phyloP scores from a whole-genome alignment of 2,113 vertebrate genomes.

The Lophotis ruficrista region DNA sequence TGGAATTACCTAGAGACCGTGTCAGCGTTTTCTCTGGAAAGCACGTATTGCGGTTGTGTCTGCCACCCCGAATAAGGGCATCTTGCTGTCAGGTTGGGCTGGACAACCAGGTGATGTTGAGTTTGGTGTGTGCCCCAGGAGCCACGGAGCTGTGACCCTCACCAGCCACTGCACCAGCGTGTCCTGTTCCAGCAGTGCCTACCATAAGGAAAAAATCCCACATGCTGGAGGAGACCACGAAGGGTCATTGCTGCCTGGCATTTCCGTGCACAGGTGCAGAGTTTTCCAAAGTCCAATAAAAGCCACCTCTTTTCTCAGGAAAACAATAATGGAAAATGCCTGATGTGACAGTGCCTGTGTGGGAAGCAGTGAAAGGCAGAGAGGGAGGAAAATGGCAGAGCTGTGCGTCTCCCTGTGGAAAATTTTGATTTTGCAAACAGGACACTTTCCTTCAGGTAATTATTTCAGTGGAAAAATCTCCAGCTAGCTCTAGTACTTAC shows the following conservation, averaged over 20 bases:
- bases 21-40: neutral
- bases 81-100: neutral
- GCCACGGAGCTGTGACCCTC: rapidly evolving
- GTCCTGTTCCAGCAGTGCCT: neutral
- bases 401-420: neutral
- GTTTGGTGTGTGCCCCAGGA: neutral
- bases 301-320: neutral
- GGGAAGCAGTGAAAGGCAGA: neutral
- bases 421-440: neutral
- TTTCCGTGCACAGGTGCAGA: too few species aligned
- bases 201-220: too few species aligned
- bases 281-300: neutral
- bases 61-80: neutral
- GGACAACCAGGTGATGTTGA: neutral
- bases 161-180: neutral
- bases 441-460: neutral
- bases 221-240: neutral
- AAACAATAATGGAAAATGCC: neutral
- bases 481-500: neutral
- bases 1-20: neutral
- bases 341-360: neutral
- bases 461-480: slow-evolving; percentile 14
- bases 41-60: neutral
- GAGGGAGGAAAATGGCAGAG: neutral
- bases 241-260: neutral